Evolutionary conservation across 1,140 invertebrate genomes (phyloP).

Genomic region (Kradibia gibbosae): DNA sequence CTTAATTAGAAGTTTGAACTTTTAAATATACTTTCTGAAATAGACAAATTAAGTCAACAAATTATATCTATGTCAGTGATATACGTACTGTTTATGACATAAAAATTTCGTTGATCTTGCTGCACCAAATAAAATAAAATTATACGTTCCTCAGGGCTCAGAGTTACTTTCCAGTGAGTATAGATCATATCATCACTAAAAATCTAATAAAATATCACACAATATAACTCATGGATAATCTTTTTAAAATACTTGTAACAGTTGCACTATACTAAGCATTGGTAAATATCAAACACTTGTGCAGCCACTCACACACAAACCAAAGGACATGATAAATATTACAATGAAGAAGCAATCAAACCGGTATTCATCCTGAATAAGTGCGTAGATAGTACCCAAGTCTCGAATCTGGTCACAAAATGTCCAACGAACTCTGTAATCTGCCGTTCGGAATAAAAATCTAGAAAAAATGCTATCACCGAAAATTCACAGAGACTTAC

Average conservation of each 20-base stretch:
- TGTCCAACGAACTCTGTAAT: not conserved
- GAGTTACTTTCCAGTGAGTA: not conserved
- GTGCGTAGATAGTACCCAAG: not conserved
- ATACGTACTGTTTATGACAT: slow-evolving; percentile 36
- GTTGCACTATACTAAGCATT: not conserved
- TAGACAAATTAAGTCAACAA: not conserved
- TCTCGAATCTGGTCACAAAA: not conserved
- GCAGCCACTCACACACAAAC: not conserved
- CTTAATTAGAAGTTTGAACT: no score
- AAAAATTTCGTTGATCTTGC: not conserved
- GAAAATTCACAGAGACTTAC: not conserved
- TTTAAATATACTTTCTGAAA: not conserved
- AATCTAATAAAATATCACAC: not conserved
- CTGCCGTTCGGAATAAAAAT: not conserved
- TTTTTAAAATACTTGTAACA: not conserved
- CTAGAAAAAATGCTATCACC: not conserved
- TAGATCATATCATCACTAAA: not conserved
- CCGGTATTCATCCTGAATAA: not conserved
- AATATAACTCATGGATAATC: not conserved
- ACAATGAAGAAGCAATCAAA: not conserved
- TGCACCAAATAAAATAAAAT: not conserved
- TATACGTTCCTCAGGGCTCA: no score
- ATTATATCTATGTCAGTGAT: not conserved
- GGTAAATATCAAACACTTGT: not conserved
- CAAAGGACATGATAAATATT: not conserved